These are phyloP conservation scores for Hemibagrus guttatus DNA, from an alignment of 2,797 vertebrate genomes.

Conservation along the genomic window DNA sequence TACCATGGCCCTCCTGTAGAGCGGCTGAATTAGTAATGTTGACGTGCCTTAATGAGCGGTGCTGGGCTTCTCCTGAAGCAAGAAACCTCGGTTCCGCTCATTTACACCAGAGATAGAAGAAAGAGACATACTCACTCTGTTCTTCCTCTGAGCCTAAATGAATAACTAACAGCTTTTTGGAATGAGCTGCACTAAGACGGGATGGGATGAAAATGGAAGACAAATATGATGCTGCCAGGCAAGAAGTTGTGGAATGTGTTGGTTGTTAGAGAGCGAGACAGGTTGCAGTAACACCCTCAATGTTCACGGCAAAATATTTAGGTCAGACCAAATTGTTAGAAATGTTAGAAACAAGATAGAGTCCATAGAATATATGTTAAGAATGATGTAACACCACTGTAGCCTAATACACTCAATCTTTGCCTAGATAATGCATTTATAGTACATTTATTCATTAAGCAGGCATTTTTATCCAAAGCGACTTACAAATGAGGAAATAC, in stretches of 20 bases:
- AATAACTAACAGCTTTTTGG: slow-evolving; percentile 57
- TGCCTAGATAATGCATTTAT: too few species aligned
- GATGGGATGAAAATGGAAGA: not conserved
- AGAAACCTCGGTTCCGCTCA: slow-evolving; percentile 31
- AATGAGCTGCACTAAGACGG: not conserved
- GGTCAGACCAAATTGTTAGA: not conserved
- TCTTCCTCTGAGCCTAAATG: slow-evolving; percentile 68
- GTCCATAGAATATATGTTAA: not conserved
- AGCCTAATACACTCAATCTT: not conserved
- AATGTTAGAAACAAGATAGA: not conserved
- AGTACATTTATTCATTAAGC: too few species aligned
- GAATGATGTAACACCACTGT: not conserved
- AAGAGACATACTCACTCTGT: slow-evolving; percentile 4
- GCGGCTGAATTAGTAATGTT: slow-evolving; percentile 76
- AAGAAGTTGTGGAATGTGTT: not conserved
- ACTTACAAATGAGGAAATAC: too few species aligned
- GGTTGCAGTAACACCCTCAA: not conserved
- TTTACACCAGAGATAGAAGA: slow-evolving; percentile 37
- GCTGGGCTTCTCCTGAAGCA: slow-evolving; percentile 59
- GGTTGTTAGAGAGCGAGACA: not conserved
- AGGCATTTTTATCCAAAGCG: too few species aligned
- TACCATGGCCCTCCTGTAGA: slow-evolving; percentile 68
- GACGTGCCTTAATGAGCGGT: slow-evolving; percentile 70
- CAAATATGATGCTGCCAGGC: not conserved
- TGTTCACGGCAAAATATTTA: not conserved